Evolutionary conservation across 2,888 invertebrate species (phyloP), one percentile per base, ranked within the genome.

Genomic region (Serrognathus titanus): DNA sequence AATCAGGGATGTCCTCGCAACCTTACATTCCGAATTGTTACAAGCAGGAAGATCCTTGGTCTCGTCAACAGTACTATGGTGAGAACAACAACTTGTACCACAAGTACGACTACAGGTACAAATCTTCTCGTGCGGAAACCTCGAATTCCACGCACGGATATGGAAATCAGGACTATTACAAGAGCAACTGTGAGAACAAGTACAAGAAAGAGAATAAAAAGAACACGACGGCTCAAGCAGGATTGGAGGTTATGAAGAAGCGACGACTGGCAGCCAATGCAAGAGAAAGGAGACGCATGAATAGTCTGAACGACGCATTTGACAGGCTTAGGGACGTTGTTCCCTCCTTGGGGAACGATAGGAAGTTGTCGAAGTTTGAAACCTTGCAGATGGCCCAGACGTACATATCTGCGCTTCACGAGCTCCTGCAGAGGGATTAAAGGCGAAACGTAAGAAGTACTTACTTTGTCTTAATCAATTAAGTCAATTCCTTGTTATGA

Each of bases 351-450:
- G 86, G 87, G 2, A 85, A 85, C 64, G 87, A 88, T 69, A 80
- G 86, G 67, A 87, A 88, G 73, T 78, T 89, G 58, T 88, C 87
- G 58, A 89, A 89, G 74, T 89, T 85, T 69, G 89, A 89, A 75
- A 89, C 89, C 38, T 76, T 89, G 41, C 88, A 89, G 75, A 88
- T 89, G 88, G 89, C 89, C 0, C 88, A 89, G 71, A 87, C 85
- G 2, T 89, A 89, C 70, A 89, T 89, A 53, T 77, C 83, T 0
- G 87, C 88, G 2, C 76, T 89, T 13, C 82, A 84, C 65, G 88
- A 88, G 66, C 76, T 88, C 12, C 75, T 87, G 52, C 73, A 78
- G 59, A 69, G 77, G 62, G 78, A 78, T 66, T 77, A 55, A 16
- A 31, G 24, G 24, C 24, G 24, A 31, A 31, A 31, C 24, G 24